Evolutionary conservation across 2,113 vertebrate genomes (phyloP), one percentile per base, ranked within the genome.

Genomic region (Aegypius monachus): DNA sequence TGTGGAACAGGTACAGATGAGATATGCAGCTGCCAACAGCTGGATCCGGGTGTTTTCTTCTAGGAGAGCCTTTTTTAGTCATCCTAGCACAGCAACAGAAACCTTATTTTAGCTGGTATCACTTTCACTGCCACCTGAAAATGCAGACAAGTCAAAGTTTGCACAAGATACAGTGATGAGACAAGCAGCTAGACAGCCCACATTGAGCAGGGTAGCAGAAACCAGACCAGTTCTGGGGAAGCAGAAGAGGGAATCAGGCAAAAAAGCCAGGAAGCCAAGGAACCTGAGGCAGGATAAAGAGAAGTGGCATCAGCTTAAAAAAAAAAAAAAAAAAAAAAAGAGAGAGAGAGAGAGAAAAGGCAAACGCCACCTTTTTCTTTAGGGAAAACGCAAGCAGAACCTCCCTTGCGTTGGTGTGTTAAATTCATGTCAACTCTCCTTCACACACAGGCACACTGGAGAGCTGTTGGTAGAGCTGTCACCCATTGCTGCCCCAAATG

Each of bases 391-490:
- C 79, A 84, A 94, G 86, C n/a, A 86, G 65, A 91, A 66, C 16
- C 45, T 90, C 89, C 85, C 74, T 79, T 7, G 58, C 20, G 45
- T 61, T 79, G 48, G 50, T 52, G 53, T 1, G 23, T 65, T 91
- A 52, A 42, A 84, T 43, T 91, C 70, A 52, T 3, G 9, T 42
- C 59, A 75, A 73, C 8, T 27, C 59, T 47, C 25, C 40, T 80
- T 50, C 62, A 43, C 40, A 36, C 25, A 63, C 20, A 73, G 25
- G 43, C 53, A 36, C 8, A 22, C n/a, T 58, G 56, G 26, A 78
- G 65, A 89, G 65, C 52, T 73, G 67, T 45, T 75, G 78, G 81
- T 63, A 65, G 84, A 94, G 81, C 96, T 80, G 94, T 95, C 96
- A 95, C 90, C 95, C 90, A 86, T 13, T 85, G 67, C 93, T 80